phyloP scores from a whole-genome alignment of 1,140 invertebrate genomes.

The Odontomachus brunneus region DNA sequence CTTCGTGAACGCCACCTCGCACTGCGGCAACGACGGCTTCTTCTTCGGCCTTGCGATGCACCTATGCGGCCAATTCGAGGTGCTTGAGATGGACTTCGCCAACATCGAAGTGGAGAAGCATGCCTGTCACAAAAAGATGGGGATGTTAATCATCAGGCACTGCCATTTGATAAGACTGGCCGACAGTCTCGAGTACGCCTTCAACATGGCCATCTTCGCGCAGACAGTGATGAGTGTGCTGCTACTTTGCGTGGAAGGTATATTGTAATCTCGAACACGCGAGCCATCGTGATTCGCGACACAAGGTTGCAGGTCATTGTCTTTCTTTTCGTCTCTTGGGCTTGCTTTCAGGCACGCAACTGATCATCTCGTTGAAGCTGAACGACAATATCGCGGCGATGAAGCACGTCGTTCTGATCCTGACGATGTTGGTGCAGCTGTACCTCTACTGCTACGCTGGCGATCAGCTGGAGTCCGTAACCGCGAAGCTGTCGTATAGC shows the following conservation, averaged over 20 bases:
- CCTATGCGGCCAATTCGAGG: slow-evolving; percentile 65
- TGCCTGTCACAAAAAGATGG: slow-evolving; percentile 9
- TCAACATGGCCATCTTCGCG: slow-evolving; percentile 59
- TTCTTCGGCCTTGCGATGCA: slow-evolving; percentile 71
- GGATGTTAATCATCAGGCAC: slow-evolving; percentile 50
- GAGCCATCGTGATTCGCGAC: no score
- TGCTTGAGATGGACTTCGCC: slow-evolving; percentile 52
- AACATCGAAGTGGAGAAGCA: slow-evolving; percentile 31
- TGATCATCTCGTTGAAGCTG: slow-evolving; percentile 40
- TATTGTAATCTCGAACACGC: neutral
- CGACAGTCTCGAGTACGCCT: slow-evolving; percentile 52
- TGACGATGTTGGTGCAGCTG: slow-evolving; percentile 61
- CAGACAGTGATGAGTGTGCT: slow-evolving; percentile 63
- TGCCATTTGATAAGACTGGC: slow-evolving; percentile 44
- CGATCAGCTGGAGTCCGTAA: slow-evolving; percentile 42
- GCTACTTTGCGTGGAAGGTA: slow-evolving; percentile 73
- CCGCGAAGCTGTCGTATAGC: slow-evolving; percentile 14
- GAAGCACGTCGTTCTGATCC: slow-evolving; percentile 55
- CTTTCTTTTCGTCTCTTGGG: neutral
- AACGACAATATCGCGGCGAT: slow-evolving; percentile 38
- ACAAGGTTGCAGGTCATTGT: neutral
- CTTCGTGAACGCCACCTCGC: slow-evolving; percentile 50
- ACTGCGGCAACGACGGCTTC: slow-evolving; percentile 72
- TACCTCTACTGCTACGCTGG: slow-evolving; percentile 68
- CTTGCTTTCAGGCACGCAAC: slow-evolving; percentile 60